These are phyloP conservation scores for Pterois miles DNA, from an alignment of 2,797 vertebrate species.

Conservation along the genomic window DNA sequence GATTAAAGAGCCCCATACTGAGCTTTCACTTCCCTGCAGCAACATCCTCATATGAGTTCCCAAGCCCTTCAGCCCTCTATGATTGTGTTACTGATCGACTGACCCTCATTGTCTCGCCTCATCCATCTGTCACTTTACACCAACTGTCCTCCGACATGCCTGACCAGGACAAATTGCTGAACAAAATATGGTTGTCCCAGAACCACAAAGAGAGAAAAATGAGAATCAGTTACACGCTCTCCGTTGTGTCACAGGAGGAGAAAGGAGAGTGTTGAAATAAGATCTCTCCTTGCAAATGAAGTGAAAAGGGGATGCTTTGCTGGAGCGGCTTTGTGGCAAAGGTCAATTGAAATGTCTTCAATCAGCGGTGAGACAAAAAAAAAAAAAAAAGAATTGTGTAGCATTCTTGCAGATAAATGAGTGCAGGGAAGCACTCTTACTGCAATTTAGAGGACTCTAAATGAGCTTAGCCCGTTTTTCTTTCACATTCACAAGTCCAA, in stretches of 20 bases:
- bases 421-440: constrained; percentile 8
- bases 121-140: constrained; percentile 78
- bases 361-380: constrained; percentile 54
- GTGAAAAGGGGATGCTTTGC: constrained; percentile 55
- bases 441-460: constrained; percentile 36
- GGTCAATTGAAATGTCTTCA: constrained; percentile 73
- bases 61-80: constrained; percentile 45
- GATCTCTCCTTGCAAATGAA: constrained; percentile 74
- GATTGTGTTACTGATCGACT: constrained; percentile 77
- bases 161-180: constrained; percentile 74
- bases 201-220: constrained; percentile 75
- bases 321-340: constrained; percentile 61
- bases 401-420: constrained; percentile 34
- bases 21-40: constrained; percentile 25
- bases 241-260: constrained; percentile 33
- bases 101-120: constrained; percentile 77
- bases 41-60: constrained; percentile 30
- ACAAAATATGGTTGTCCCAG: constrained; percentile 69
- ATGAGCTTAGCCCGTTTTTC: constrained; percentile 21
- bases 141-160: constrained; percentile 76
- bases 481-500: constrained; percentile 34
- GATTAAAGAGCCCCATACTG: constrained; percentile 43
- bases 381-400: constrained; percentile 3
- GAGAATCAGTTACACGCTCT: constrained; percentile 66
- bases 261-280: constrained; percentile 52